phyloP scores from a whole-genome alignment of 2,888 invertebrate genomes.

The Synergus gifuensis region DNA sequence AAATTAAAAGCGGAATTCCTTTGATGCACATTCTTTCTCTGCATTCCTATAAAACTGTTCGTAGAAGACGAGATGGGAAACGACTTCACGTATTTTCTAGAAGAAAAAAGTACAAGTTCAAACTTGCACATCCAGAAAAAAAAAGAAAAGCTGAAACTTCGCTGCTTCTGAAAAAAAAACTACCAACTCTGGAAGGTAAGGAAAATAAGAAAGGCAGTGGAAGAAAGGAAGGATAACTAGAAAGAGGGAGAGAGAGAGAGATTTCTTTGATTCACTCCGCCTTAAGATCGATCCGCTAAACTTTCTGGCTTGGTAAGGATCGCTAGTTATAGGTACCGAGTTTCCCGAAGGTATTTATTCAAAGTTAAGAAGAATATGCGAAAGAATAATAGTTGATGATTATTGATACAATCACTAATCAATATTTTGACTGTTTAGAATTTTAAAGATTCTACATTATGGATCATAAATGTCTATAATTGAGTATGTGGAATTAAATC shows the following conservation, averaged over 20 bases:
- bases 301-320: constrained; percentile 68
- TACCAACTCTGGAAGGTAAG: constrained; percentile 59
- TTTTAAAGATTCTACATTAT: background rate
- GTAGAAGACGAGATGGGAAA: background rate
- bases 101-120: constrained; percentile 40
- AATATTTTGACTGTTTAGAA: too few species aligned
- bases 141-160: constrained; percentile 49
- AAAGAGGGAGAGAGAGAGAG: constrained; percentile 49
- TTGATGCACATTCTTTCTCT: background rate
- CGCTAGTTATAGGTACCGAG: constrained; percentile 4
- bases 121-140: constrained; percentile 30
- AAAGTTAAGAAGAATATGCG: background rate
- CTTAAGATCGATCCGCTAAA: constrained; percentile 66
- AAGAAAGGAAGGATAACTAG: constrained; percentile 40
- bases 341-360: constrained; percentile 1
- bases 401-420: background rate
- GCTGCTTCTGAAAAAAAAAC: constrained; percentile 56
- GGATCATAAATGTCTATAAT: background rate
- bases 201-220: constrained; percentile 52
- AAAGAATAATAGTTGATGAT: background rate
- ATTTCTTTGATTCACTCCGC: constrained; percentile 47
- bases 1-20: background rate
- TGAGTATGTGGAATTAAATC: background rate
- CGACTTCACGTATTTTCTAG: background rate
- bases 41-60: background rate